Evolutionary conservation across 2,113 vertebrate genomes (phyloP).

Genomic region (Pachyramphus minor): DNA sequence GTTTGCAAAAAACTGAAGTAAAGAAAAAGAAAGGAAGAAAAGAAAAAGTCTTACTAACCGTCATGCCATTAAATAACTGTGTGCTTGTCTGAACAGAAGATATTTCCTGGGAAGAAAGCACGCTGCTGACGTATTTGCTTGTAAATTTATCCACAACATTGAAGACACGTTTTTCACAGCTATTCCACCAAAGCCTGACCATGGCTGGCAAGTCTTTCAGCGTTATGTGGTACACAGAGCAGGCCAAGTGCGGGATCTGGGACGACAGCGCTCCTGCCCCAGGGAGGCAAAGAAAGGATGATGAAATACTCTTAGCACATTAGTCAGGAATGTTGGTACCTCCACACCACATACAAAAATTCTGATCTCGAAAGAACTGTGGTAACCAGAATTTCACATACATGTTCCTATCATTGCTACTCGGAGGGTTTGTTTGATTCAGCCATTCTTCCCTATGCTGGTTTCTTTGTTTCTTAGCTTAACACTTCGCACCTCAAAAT

Average conservation of each 20-base stretch:
- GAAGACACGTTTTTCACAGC: conserved; percentile 94
- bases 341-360: not conserved
- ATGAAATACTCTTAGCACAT: not conserved
- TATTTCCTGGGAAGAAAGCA: conserved; percentile 94
- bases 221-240: conserved; percentile 89
- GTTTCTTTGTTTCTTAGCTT: not conserved
- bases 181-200: conserved; percentile 97
- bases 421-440: not conserved
- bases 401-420: not conserved
- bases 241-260: conserved; percentile 91
- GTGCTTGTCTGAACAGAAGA: conserved; percentile 90
- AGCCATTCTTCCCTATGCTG: not conserved
- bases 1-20: not conserved
- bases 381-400: not conserved
- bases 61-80: conserved; percentile 92
- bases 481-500: not conserved
- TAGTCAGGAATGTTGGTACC: not conserved
- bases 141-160: conserved; percentile 91
- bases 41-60: conserved; percentile 78
- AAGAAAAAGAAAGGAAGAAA: not conserved
- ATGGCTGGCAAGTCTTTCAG: conserved; percentile 94
- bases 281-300: conserved; percentile 31
- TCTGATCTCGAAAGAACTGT: not conserved
- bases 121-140: conserved; percentile 87
- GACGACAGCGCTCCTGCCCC: conserved; percentile 75